A percentile compares a stretch with the other conserved stretches of the same genome.
Conservation (phyloP, 2,113 vertebrate genomes). For the Trematocara marginatum region DNA sequence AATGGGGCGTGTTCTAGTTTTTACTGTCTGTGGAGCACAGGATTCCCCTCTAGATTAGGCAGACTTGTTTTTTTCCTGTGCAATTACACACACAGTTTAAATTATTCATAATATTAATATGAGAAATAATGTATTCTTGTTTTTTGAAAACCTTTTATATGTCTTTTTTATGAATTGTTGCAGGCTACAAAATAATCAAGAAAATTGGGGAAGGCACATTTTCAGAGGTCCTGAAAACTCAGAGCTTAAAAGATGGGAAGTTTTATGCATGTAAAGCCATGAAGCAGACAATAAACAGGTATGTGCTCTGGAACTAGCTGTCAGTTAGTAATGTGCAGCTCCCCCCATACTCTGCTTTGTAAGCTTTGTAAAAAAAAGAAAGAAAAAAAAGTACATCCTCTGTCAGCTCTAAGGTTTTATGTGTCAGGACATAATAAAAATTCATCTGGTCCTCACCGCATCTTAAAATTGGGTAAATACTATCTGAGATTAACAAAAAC, state of each 20-base stretch:
- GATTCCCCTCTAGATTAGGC: background rate
- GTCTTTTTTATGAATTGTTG: background rate
- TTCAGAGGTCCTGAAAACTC: constrained; percentile 82
- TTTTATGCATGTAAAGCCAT: constrained; percentile 83
- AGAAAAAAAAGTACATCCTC: background rate
- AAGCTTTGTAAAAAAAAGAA: background rate
- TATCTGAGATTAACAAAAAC: no score
- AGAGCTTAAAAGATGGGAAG: constrained; percentile 79
- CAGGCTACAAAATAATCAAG: constrained; percentile 81
- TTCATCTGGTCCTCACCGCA: background rate
- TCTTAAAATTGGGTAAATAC: background rate
- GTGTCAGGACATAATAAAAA: no score
- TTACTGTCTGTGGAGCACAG: background rate
- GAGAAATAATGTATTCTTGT: background rate
- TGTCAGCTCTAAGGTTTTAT: background rate
- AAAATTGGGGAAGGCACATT: constrained; percentile 88
- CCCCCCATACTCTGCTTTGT: background rate
- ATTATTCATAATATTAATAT: background rate
- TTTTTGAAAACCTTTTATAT: background rate
- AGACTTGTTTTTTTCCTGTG: background rate
- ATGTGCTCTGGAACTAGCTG: background rate
- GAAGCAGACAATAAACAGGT: constrained; percentile 85
- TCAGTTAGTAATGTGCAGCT: background rate
- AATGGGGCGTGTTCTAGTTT: background rate
- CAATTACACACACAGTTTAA: background rate